Conservation (phyloP, 2,113 vertebrate species). For the Xiphophorus hellerii region DNA sequence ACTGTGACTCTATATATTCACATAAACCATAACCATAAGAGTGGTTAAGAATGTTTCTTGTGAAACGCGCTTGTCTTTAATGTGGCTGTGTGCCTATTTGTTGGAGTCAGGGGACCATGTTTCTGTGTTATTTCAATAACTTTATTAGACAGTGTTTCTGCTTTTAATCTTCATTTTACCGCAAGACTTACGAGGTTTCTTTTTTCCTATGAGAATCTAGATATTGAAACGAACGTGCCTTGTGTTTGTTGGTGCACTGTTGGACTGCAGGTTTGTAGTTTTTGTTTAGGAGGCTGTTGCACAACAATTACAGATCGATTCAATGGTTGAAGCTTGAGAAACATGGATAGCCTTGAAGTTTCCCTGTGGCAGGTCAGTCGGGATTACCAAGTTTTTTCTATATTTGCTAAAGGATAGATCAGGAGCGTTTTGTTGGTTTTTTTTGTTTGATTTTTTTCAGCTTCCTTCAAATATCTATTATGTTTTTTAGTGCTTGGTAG, state of each 20-base stretch:
- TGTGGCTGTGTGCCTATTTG: slow-evolving; percentile 60
- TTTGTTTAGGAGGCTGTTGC: neutral
- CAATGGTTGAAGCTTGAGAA: neutral
- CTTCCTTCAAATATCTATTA: no score
- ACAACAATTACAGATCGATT: neutral
- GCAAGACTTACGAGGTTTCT: slow-evolving; percentile 26
- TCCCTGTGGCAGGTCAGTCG: no score
- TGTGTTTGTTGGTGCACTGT: neutral
- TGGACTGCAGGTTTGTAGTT: neutral
- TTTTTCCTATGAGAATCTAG: neutral
- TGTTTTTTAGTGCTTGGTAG: no score
- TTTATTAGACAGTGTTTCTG: slow-evolving; percentile 55
- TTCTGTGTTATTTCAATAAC: slow-evolving; percentile 50
- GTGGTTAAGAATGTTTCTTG: neutral
- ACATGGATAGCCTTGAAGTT: no score
- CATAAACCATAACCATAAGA: neutral
- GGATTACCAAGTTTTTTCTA: no score
- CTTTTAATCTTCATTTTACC: slow-evolving; percentile 52
- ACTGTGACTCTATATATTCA: neutral
- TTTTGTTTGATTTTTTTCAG: no score
- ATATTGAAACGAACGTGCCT: neutral
- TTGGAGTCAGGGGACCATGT: slow-evolving; percentile 43
- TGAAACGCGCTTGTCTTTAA: slow-evolving; percentile 42
- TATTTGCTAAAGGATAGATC: no score
- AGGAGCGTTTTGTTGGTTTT: no score